These are phyloP conservation scores for Arge pagana DNA, from an alignment of 2,888 invertebrate species.

Conservation along the genomic window DNA sequence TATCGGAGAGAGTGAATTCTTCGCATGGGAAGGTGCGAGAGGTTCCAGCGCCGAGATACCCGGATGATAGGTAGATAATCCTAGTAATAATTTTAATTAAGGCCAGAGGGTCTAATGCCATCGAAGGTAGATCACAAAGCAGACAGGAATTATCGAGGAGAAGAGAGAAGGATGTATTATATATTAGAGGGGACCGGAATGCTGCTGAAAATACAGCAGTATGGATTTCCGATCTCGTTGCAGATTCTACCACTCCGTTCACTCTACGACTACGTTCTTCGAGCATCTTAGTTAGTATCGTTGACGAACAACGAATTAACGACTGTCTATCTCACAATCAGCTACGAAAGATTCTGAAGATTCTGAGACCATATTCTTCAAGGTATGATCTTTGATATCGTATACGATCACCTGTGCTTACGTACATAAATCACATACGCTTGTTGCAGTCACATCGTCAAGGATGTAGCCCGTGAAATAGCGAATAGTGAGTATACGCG, in stretches of 20 bases:
- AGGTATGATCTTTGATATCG: no score
- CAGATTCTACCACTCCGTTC: constrained; percentile 3
- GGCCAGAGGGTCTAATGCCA: constrained; percentile 35
- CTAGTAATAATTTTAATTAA: constrained; percentile 40
- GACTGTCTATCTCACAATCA: no score
- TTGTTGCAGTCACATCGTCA: no score
- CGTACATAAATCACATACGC: no score
- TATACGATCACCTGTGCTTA: no score
- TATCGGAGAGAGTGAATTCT: constrained; percentile 31
- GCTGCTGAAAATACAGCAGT: constrained; percentile 31
- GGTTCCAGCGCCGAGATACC: constrained; percentile 29
- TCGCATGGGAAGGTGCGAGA: constrained; percentile 26
- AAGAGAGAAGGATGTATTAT: no score
- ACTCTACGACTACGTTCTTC: constrained; percentile 5
- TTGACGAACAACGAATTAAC: no score
- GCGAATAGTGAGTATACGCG: no score
- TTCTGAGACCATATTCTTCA: no score
- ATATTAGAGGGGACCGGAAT: constrained; percentile 18
- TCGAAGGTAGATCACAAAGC: constrained; percentile 22
- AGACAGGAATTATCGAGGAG: constrained; percentile 16
- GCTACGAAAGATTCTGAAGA: no score
- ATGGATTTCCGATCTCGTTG: constrained; percentile 30
- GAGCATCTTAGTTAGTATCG: no score
- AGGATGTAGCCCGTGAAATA: no score
- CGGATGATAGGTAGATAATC: constrained; percentile 32